Evolutionary conservation across 2,797 vertebrate genomes (phyloP).

Genomic region (Peromyscus nudipes): DNA sequence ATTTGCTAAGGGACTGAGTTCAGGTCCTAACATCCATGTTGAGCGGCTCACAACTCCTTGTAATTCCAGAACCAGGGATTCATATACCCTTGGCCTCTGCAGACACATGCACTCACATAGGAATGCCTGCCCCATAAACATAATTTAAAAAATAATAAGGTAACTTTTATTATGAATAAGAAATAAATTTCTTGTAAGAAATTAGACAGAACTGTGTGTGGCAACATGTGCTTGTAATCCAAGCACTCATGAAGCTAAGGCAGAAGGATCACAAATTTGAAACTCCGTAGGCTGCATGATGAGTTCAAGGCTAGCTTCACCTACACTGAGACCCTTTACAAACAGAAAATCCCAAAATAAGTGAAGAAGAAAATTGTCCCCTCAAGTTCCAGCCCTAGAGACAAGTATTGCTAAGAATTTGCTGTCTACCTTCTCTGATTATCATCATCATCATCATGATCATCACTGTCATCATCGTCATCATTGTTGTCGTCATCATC

Average conservation of each 20-base stretch:
- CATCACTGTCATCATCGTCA: rapidly evolving
- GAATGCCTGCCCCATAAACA: background rate
- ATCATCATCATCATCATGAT: background rate
- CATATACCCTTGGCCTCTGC: background rate
- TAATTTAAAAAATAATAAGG: background rate
- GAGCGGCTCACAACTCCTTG: background rate
- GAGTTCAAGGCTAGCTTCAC: background rate
- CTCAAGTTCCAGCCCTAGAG: background rate
- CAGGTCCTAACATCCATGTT: background rate
- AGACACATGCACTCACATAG: background rate
- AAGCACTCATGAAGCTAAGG: background rate
- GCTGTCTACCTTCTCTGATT: background rate
- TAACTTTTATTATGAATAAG: background rate
- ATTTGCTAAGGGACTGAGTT: background rate
- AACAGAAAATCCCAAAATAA: background rate
- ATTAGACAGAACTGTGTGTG: background rate
- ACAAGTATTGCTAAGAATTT: background rate
- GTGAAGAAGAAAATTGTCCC: background rate
- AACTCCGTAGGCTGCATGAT: background rate
- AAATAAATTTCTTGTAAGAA: background rate
- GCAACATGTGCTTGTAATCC: too few species aligned
- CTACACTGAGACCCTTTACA: background rate
- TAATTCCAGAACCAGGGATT: background rate
- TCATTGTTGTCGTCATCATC: too few species aligned
- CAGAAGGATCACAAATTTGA: background rate